Conservation (phyloP, 2,113 vertebrate genomes). For the Gnathonemus longibarbis region DNA sequence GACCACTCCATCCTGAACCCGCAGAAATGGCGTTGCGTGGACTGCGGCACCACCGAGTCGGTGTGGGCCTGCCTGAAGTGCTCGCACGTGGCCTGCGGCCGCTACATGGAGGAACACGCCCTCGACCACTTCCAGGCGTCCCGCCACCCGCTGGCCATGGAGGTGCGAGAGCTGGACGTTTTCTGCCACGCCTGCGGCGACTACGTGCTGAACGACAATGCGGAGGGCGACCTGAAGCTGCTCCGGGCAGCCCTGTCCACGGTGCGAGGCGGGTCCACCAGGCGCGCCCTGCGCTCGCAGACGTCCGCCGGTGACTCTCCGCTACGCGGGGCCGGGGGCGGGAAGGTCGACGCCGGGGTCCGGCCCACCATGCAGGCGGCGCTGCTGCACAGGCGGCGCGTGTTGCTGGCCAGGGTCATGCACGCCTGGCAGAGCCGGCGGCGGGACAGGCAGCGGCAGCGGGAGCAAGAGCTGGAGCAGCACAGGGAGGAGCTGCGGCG, state of each 20-base stretch:
- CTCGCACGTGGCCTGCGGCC: constrained; percentile 90
- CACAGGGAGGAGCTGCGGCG: constrained; percentile 72
- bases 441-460: constrained; percentile 60
- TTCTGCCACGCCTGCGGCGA: constrained; percentile 94
- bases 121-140: constrained; percentile 84
- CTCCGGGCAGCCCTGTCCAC: constrained; percentile 82
- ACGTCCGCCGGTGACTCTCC: constrained; percentile 52
- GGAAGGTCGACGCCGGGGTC: constrained; percentile 35
- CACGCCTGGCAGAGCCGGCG: constrained; percentile 68
- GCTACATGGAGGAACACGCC: constrained; percentile 89
- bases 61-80: constrained; percentile 98
- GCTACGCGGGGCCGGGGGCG: constrained; percentile 47
- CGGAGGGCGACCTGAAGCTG: constrained; percentile 88
- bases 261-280: constrained; percentile 62
- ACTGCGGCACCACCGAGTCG: constrained; percentile 85
- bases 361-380: constrained; percentile 81
- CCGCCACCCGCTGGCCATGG: constrained; percentile 88
- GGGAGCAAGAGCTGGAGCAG: constrained; percentile 67
- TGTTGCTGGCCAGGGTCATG: constrained; percentile 72
- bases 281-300: constrained; percentile 77
- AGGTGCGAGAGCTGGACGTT: constrained; percentile 88
- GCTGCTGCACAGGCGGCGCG: constrained; percentile 79
- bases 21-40: constrained; percentile 90
- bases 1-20: constrained; percentile 98
- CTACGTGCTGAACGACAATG: constrained; percentile 94